These are phyloP conservation scores for Cheilosia vulpina DNA, from an alignment of 2,888 invertebrate genomes.

Conservation along the genomic window DNA sequence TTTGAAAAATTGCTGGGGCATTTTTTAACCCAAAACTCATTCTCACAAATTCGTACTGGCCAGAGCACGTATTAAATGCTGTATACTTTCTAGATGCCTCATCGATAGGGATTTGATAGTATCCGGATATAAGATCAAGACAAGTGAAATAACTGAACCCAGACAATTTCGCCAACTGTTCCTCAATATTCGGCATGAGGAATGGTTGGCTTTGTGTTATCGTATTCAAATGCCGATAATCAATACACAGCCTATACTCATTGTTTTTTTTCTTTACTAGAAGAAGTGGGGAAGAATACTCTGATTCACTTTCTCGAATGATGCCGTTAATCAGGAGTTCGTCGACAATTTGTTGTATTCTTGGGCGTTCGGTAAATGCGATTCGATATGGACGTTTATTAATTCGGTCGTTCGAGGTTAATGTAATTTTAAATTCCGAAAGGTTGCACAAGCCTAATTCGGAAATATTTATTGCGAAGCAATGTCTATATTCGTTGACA, in stretches of 20 bases:
- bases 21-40: conserved; percentile 38
- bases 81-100: conserved; percentile 35
- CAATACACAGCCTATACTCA: conserved; percentile 21
- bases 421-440: too few relatives aligned
- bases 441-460: too few relatives aligned
- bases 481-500: too few relatives aligned
- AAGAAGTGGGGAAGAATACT: conserved; percentile 24
- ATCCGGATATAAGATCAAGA: conserved; percentile 28
- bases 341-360: conserved; percentile 10
- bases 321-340: conserved; percentile 22
- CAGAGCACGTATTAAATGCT: conserved; percentile 6
- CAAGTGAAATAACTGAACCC: conserved; percentile 17
- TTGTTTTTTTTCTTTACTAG: conserved; percentile 6
- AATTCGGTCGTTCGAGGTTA: too few relatives aligned
- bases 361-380: not conserved
- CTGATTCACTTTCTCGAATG: conserved; percentile 29
- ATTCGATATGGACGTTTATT: not conserved
- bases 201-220: conserved; percentile 4
- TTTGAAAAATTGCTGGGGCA: conserved; percentile 17
- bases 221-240: conserved; percentile 20
- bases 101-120: conserved; percentile 13
- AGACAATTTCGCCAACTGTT: conserved; percentile 9
- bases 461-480: too few relatives aligned
- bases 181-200: conserved; percentile 25
- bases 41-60: conserved; percentile 16